Evolutionary conservation across 2,113 vertebrate species (phyloP), one percentile per base, ranked within the genome.

Genomic region (Procavia capensis): DNA sequence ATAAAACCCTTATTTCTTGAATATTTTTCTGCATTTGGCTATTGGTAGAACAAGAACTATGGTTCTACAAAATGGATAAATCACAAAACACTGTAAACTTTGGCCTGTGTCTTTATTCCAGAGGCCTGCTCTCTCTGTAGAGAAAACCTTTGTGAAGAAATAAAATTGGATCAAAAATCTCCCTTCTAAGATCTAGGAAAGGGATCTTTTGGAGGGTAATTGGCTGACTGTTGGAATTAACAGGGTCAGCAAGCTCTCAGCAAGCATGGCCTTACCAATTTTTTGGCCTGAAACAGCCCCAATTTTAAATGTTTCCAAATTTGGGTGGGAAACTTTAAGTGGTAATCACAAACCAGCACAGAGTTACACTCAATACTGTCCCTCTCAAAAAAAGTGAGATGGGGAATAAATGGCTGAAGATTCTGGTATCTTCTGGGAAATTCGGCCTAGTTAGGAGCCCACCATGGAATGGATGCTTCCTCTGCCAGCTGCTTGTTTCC

Each of bases 401-500:
- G 36, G 39, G 4, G 74, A 82, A 90, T n/a, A 89, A 84, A 57
- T 34, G 70, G 43, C 16, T 20, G 19, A 66, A 59, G 5, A 27
- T 27, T 85, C 50, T 86, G 74, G 29, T n/a, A 17, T 11, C 27
- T 14, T 94, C 68, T 39, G 47, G 89, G 68, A 93, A 95, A 41
- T 45, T 22, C 41, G 45, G 83, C 63, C 63, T 36, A 43, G n/a
- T 27, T 41, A 9, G 68, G 68, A 61, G 61, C 61, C 70, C 43
- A 7, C 47, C 63, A 5, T 0, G 8, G 64, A 43, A 0, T 0
- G 9, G 63, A 57, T 0, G 0, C 78, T 90, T 95, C 85, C 94
- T 94, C 36, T 84, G 88, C 85, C 83, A 86, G 43, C 76, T 79
- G 82, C 61, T 70, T 43, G 85, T 94, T 94, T 95, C 94, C 94